Percentiles rank a stretch among this genome's conserved stretches.
Evolutionary conservation across 2,113 vertebrate species (phyloP).

Genomic region (pig (Sus scrofa)): DNA sequence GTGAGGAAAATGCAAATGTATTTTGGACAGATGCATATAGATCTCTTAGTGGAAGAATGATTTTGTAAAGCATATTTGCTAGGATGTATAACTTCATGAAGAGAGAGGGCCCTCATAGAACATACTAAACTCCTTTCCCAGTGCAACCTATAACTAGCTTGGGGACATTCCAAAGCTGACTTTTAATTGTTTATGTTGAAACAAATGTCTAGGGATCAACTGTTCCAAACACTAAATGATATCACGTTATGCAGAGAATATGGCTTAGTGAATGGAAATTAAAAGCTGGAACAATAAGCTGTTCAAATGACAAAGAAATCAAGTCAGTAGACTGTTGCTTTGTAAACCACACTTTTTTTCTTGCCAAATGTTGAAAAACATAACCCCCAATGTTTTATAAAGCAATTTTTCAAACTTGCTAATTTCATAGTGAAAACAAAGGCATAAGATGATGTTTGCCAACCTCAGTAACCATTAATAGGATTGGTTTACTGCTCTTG

Average conservation of each 20-base stretch:
- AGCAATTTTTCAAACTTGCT: background rate
- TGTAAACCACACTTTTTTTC: background rate
- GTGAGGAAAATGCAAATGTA: background rate
- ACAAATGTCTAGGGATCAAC: background rate
- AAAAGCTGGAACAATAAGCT: background rate
- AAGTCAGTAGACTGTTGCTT: background rate
- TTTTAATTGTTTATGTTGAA: background rate
- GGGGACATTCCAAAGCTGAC: background rate
- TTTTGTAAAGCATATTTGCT: background rate
- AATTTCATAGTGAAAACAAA: background rate
- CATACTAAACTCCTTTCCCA: background rate
- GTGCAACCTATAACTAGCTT: background rate
- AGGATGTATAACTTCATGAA: background rate
- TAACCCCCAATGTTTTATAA: background rate
- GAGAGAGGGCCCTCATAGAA: background rate
- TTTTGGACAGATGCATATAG: slow-evolving; percentile 21
- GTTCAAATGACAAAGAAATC: slow-evolving; percentile 27
- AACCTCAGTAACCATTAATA: background rate
- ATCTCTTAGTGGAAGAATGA: background rate
- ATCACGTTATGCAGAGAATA: background rate
- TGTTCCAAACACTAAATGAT: background rate
- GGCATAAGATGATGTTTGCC: background rate
- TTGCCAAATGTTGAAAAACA: background rate
- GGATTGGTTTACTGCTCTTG: background rate
- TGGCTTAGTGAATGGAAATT: background rate